A percentile compares a stretch with the other conserved stretches of the same genome.
Evolutionary conservation across 2,888 invertebrate species (phyloP).

Genomic region (Masnerella sp.): DNA sequence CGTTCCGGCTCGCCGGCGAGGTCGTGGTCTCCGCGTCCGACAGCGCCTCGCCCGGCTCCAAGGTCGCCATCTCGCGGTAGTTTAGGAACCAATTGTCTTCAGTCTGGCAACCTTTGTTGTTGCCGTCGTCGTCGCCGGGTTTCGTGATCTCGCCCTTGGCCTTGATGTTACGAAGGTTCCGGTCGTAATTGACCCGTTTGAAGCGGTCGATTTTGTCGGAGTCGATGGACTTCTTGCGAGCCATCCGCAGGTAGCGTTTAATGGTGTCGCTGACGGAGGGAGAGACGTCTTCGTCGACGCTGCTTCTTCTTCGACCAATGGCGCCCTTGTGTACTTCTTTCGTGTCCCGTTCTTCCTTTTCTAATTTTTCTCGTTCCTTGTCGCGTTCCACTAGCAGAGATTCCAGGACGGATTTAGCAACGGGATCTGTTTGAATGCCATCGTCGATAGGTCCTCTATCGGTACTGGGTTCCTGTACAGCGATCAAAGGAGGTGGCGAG

Average conservation of each 20-base stretch:
- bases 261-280: constrained; percentile 93
- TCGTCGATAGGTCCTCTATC: constrained; percentile 79
- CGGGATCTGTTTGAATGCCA: constrained; percentile 82
- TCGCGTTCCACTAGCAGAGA: constrained; percentile 79
- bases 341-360: constrained; percentile 78
- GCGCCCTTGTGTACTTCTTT: constrained; percentile 73
- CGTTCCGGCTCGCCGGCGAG: constrained; percentile 77
- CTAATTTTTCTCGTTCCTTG: constrained; percentile 74
- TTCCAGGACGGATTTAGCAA: constrained; percentile 80
- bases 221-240: constrained; percentile 91
- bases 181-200: constrained; percentile 92
- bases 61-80: constrained; percentile 79
- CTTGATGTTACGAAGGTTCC: constrained; percentile 89
- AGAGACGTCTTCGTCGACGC: constrained; percentile 90
- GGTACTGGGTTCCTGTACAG: constrained; percentile 81
- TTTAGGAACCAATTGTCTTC: constrained; percentile 86
- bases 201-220: constrained; percentile 89
- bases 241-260: constrained; percentile 91
- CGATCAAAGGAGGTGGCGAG: constrained; percentile 84
- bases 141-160: constrained; percentile 87
- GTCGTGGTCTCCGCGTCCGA: constrained; percentile 74
- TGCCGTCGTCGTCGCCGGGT: constrained; percentile 87
- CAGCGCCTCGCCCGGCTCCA: constrained; percentile 73
- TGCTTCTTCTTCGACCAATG: constrained; percentile 82
- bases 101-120: constrained; percentile 87